These are phyloP conservation scores for Strix aluco DNA, from an alignment of 2,113 vertebrate genomes.

Conservation along the genomic window DNA sequence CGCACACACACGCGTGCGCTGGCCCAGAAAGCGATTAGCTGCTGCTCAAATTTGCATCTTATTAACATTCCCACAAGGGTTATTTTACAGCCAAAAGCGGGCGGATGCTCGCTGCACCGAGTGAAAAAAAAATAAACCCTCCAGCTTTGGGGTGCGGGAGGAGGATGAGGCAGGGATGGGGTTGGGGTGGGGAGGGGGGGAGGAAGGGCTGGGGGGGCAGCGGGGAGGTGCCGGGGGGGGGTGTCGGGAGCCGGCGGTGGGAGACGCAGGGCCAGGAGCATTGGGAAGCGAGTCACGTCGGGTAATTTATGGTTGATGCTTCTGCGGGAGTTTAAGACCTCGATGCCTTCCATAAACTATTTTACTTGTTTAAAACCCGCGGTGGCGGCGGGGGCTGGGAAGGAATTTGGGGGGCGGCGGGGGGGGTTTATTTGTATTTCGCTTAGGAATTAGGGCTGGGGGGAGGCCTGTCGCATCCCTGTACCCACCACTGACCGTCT, in stretches of 20 bases:
- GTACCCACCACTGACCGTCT: too few species aligned
- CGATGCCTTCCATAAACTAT: neutral
- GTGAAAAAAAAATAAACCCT: neutral
- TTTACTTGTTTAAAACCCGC: neutral
- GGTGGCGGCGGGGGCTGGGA: neutral
- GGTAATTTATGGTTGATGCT: neutral
- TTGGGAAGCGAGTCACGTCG: constrained; percentile 20
- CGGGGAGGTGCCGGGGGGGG: neutral
- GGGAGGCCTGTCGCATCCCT: neutral
- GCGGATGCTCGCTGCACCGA: neutral
- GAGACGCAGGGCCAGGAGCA: neutral
- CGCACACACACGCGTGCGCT: too few species aligned
- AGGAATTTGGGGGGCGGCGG: neutral
- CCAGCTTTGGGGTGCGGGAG: neutral
- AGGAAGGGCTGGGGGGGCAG: neutral
- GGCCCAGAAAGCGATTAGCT: neutral
- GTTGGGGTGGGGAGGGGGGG: neutral
- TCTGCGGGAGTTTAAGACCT: neutral
- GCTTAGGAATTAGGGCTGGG: neutral
- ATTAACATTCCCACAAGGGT: neutral
- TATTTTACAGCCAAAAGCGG: neutral
- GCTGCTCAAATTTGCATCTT: neutral
- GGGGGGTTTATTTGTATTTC: neutral
- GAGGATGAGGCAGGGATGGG: neutral
- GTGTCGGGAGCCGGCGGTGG: neutral